Evolutionary conservation across 2,797 vertebrate genomes (phyloP).

Genomic region (Lepus oiostolus): DNA sequence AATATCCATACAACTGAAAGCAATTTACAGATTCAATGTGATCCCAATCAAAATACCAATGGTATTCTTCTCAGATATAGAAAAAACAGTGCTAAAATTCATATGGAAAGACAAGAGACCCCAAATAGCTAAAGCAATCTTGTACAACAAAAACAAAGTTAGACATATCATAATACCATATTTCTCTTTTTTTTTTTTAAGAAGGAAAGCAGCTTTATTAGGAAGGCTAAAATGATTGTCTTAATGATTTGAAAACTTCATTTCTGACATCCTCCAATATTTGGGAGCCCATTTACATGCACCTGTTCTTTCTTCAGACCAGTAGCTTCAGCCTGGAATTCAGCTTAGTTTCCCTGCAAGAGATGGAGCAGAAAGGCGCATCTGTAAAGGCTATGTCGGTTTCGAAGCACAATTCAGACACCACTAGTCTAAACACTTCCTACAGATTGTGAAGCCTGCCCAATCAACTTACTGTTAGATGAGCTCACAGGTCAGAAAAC

Average conservation of each 20-base stretch:
- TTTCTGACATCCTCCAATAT: neutral
- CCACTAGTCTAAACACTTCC: neutral
- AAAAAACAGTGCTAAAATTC: no score
- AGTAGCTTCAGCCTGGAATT: neutral
- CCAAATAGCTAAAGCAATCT: no score
- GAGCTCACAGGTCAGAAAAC: constrained; percentile 80
- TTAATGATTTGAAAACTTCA: neutral
- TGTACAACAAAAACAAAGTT: no score
- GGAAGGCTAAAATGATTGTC: neutral
- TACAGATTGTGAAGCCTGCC: neutral
- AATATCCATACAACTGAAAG: no score
- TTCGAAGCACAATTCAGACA: neutral
- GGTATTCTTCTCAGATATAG: no score
- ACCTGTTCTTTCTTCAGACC: neutral
- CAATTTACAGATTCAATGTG: no score
- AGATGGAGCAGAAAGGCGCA: neutral
- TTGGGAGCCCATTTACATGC: neutral
- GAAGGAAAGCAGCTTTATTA: neutral
- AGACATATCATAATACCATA: no score
- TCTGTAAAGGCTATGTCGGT: neutral
- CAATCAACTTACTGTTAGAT: no score
- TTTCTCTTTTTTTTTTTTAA: no score
- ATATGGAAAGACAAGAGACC: no score
- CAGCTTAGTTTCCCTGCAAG: neutral
- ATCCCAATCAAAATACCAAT: no score